Conservation (phyloP, 2,113 vertebrate species). For the Abramis brama region DNA sequence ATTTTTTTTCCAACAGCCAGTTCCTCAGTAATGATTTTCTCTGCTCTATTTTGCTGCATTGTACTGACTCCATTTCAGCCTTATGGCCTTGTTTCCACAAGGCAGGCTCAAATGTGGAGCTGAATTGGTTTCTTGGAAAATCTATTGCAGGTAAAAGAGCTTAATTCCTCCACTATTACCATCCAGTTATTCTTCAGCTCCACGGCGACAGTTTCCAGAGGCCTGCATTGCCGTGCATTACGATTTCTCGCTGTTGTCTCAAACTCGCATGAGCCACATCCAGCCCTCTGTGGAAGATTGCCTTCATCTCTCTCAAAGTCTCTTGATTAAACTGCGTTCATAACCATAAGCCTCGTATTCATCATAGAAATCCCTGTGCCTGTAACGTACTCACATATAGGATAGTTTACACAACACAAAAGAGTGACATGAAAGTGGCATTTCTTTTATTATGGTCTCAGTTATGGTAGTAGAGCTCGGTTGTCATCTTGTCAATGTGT, state of each 20-base stretch:
- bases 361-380: conserved; percentile 23
- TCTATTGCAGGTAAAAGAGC: conserved; percentile 28
- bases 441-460: conserved; percentile 27
- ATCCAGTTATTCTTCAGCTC: conserved; percentile 22
- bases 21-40: conserved; percentile 38
- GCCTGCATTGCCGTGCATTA: conserved; percentile 25
- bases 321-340: conserved; percentile 40
- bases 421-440: conserved; percentile 24
- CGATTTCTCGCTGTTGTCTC: conserved; percentile 17
- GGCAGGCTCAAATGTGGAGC: conserved; percentile 17
- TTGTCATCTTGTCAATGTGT: conserved; percentile 14
- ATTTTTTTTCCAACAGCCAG: conserved; percentile 5
- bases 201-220: neutral
- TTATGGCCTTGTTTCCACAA: conserved; percentile 22
- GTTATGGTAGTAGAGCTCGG: neutral
- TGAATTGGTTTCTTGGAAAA: conserved; percentile 45
- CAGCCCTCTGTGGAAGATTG: neutral
- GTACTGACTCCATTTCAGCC: conserved; percentile 28
- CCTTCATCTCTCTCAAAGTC: conserved; percentile 34
- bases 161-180: conserved; percentile 45
- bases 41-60: conserved; percentile 29
- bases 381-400: conserved; percentile 8
- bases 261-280: conserved; percentile 14
- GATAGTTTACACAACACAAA: conserved; percentile 30
- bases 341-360: conserved; percentile 8